A percentile compares a stretch with the other conserved stretches of the same genome.
These are phyloP conservation scores for Fissipunctia ypsillon DNA, from an alignment of 2,888 invertebrate species.

Conservation along the genomic window DNA sequence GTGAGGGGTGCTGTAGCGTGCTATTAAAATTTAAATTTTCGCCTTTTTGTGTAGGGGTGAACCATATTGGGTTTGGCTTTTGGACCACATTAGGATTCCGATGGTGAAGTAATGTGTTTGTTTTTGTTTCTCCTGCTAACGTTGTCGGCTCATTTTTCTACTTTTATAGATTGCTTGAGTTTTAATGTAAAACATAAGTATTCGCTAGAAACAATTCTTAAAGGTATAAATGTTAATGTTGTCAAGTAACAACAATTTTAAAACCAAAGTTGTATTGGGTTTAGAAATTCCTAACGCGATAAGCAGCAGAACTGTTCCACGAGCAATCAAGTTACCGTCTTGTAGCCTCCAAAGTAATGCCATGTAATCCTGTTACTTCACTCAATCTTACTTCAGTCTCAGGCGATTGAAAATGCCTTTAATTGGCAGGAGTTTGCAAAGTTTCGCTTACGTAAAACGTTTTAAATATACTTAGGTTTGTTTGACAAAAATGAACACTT, in stretches of 20 bases:
- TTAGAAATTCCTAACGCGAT: constrained; percentile 13
- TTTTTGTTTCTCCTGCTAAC: constrained; percentile 31
- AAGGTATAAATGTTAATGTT: background rate
- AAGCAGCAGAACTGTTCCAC: constrained; percentile 1
- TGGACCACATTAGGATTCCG: constrained; percentile 46
- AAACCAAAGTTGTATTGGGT: background rate
- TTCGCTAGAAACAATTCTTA: background rate
- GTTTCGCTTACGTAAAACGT: background rate
- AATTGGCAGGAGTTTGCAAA: background rate
- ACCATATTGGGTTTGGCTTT: constrained; percentile 32
- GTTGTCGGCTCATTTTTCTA: constrained; percentile 17
- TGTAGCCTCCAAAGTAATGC: constrained; percentile 38
- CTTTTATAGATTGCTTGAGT: constrained; percentile 23
- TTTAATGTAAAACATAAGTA: constrained; percentile 10
- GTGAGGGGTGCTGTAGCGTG: constrained; percentile 48
- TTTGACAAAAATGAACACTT: constrained; percentile 1
- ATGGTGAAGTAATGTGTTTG: constrained; percentile 39
- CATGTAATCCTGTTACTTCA: constrained; percentile 36
- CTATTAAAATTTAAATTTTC: constrained; percentile 61
- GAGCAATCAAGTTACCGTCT: constrained; percentile 29
- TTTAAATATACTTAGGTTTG: background rate
- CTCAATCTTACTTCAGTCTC: constrained; percentile 16
- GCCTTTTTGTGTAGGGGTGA: constrained; percentile 28
- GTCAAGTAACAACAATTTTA: background rate
- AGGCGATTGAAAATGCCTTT: constrained; percentile 5